Base-by-base conservation (phyloP, 2,797 vertebrate species). In the Remorina albescens region DNA sequence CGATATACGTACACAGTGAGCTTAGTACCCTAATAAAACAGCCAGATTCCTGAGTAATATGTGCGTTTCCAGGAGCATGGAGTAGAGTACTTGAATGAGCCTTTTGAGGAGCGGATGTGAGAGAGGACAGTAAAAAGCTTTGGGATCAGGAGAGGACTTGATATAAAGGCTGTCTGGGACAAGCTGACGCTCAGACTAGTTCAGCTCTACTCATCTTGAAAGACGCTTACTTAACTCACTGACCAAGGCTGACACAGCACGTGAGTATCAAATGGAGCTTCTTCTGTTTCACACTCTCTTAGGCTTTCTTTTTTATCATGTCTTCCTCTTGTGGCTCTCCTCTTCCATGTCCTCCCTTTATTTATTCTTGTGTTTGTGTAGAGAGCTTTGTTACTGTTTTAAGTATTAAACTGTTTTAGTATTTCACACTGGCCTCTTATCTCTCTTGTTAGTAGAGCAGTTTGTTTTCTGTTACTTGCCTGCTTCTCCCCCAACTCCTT, bases 1-100 rank as follows among this genome's bases (percentile, higher is more conserved):
- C 47, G 49, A 2, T 42, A 67, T 56, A 6, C 26, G 32, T 16
- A 1, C n/a, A 59, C 0, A 8, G 32, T 25, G 23, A 77, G 47
- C 36, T 60, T 58, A 69, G 60, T 66, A 63, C 67, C 67, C 56
- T 57, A 61, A 84, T 72, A 80, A 86, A 80, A 74, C 21, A 68
- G 41, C 64, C 67, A 73, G 19, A 85, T 90, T 88, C 81, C 87
- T 67, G 58, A 76, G 80, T 21, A 73, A 83, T 68, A 64, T 71
- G 67, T 85, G 78, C 74, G 92, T 93, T 85, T 92, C 92, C 78
- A 90, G 82, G 89, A 83, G 50, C 59, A 53, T 82, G 51, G 68
- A 76, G 66, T 56, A 73, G 74, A 82, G 76, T 50, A 58, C 58
- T 64, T 83, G 74, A 84, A 88, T 78, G 70, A 89, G 75, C 67